Percentiles rank a stretch among this genome's conserved stretches.
phyloP scores from a whole-genome alignment of 2,888 invertebrate genomes.

The Melieria crassipennis region DNA sequence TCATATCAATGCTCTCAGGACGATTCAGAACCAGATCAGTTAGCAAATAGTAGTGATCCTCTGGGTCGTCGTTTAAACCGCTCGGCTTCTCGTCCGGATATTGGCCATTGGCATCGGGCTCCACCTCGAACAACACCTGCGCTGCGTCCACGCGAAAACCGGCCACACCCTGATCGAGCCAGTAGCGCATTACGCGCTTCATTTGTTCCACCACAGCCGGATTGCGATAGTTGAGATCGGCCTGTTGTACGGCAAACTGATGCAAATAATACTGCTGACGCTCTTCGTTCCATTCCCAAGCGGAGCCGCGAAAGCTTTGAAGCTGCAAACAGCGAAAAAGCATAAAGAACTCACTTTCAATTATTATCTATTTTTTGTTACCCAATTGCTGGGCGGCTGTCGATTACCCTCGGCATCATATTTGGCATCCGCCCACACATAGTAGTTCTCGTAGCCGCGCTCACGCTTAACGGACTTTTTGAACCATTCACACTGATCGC shows the following conservation, averaged over 20 bases:
- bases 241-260: conserved; percentile 70
- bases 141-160: conserved; percentile 75
- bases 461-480: conserved; percentile 68
- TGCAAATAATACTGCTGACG: conserved; percentile 73
- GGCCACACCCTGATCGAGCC: conserved; percentile 78
- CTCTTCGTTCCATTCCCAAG: conserved; percentile 71
- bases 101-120: conserved; percentile 65
- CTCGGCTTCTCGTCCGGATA: conserved; percentile 69
- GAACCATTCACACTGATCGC: conserved; percentile 72
- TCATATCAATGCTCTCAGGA: conserved; percentile 66
- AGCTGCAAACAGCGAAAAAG: conserved; percentile 31
- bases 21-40: conserved; percentile 70
- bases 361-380: conserved; percentile 37
- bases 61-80: conserved; percentile 63
- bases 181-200: conserved; percentile 73
- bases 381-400: conserved; percentile 67
- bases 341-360: neutral
- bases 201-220: conserved; percentile 73
- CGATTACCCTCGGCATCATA: conserved; percentile 44
- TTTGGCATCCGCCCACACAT: conserved; percentile 70
- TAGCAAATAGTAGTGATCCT: conserved; percentile 67
- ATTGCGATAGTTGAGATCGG: conserved; percentile 79
- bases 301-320: conserved; percentile 68
- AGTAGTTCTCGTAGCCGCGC: conserved; percentile 73
- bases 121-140: conserved; percentile 66